Base-by-base conservation (phyloP, 1,140 invertebrate genomes). In the Carcinoscorpius rotundicauda region DNA sequence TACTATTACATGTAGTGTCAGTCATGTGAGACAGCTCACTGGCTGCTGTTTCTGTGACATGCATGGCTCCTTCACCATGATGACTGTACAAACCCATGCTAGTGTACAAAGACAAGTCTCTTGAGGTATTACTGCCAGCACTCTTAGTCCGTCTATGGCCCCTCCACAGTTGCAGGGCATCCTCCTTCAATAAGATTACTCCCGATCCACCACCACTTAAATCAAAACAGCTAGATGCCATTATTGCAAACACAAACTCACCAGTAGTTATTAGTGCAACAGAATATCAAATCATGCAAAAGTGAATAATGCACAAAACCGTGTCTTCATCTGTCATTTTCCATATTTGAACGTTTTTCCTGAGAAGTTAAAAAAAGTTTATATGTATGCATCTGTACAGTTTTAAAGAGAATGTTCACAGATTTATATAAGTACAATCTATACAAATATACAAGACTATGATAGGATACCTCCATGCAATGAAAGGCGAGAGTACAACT, bases 51-150 rank as follows among this genome's bases (percentile, higher is more conserved):
- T 68, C 67, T 64, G 61, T 51, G 56, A 61, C 51, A 3, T 64
- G 67, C 60, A 67, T 63, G 5, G 64, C 51, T 49, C n/a, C 8
- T 50, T 8, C 10, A 51, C 66, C 68, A 67, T 70, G 69, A 58
- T 70, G 69, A 51, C 69, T 65, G 58, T 71, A 71, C 6, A 71
- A 52, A 48, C 70, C 70, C 64, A 70, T 71, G 6, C 66, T 67
- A 5, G 70, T 69, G 60, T 71, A 71, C 29, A 70, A 60, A 8
- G 69, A 70, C 6, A 68, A 68, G 52, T 70, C 66, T 48, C 66
- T 55, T 5, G 66, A 68, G 58, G 66, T 62, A 69, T 66, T 71
- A 58, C 64, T 67, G 51, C 67, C 68, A 59, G 69, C 69, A 71
- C 68, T 68, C 57, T 71, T 68, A 29, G 67, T 69, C 57, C 67